Conservation (phyloP, 92 coral and sea anemone genomes). For the Zoanthus solanderi region DNA sequence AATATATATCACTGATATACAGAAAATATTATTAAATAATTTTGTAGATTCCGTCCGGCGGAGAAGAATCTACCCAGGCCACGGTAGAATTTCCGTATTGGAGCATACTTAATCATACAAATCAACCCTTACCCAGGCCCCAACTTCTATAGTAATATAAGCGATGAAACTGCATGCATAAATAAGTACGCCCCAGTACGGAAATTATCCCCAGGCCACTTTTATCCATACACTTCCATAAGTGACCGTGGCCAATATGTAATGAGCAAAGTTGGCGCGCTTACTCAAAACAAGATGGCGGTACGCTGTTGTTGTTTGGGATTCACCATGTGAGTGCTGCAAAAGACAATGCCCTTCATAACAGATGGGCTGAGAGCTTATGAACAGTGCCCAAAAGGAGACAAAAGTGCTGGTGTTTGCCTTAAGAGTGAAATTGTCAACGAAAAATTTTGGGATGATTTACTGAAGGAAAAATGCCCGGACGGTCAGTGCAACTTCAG, state of each 20-base stretch:
- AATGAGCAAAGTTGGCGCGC: slow-evolving; percentile 24
- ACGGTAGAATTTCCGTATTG: no score
- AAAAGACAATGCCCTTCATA: slow-evolving; percentile 23
- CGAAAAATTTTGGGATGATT: slow-evolving; percentile 74
- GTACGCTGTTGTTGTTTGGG: neutral
- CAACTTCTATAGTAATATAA: no score
- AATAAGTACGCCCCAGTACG: no score
- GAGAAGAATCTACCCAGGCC: no score
- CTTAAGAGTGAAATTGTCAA: slow-evolving; percentile 67
- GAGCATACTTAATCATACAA: no score
- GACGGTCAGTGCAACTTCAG: slow-evolving; percentile 71
- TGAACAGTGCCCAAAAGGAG: slow-evolving; percentile 73
- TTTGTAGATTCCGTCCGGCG: no score
- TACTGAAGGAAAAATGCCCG: slow-evolving; percentile 79
- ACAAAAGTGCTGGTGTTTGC: slow-evolving; percentile 53
- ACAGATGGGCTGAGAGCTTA: slow-evolving; percentile 68
- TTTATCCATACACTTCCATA: neutral
- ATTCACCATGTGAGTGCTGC: neutral
- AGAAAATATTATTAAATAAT: no score
- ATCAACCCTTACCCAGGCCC: no score
- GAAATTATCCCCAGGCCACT: neutral
- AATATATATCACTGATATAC: no score
- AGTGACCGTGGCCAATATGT: neutral
- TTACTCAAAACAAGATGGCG: slow-evolving; percentile 37
- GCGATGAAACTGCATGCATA: no score